phyloP scores from a whole-genome alignment of 2,888 invertebrate species.

The Eueremaeus valkanovi region DNA sequence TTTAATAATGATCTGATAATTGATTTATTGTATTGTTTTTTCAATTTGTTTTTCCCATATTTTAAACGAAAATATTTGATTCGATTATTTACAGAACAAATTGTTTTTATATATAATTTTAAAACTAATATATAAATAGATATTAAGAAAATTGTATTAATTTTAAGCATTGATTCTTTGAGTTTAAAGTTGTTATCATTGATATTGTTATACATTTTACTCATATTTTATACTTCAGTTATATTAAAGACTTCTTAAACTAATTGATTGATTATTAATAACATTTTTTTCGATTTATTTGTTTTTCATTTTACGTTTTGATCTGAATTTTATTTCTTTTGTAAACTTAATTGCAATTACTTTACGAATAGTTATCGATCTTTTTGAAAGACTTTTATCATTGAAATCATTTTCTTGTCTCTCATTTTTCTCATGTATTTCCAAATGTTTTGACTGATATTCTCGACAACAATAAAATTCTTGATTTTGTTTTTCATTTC shows the following conservation, averaged over 20 bases:
- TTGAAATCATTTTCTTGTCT: background rate
- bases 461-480: background rate
- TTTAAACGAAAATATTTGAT: background rate
- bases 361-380: background rate
- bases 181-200: background rate
- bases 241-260: background rate
- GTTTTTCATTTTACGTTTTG: background rate
- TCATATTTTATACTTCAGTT: background rate
- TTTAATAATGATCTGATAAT: slow-evolving; percentile 12
- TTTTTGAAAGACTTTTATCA: background rate
- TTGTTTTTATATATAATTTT: too few relatives aligned
- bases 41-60: background rate
- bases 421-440: slow-evolving; percentile 3
- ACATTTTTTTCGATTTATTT: background rate
- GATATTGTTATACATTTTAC: background rate
- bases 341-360: background rate
- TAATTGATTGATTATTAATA: background rate
- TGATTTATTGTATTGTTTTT: slow-evolving; percentile 10
- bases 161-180: background rate
- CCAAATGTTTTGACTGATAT: background rate
- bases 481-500: background rate
- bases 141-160: background rate
- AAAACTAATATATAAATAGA: background rate
- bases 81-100: too few relatives aligned
- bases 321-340: background rate